A percentile compares a stretch with the other conserved stretches of the same genome.
phyloP scores from a whole-genome alignment of 2,888 invertebrate genomes.

The Agapetus fuscipes region DNA sequence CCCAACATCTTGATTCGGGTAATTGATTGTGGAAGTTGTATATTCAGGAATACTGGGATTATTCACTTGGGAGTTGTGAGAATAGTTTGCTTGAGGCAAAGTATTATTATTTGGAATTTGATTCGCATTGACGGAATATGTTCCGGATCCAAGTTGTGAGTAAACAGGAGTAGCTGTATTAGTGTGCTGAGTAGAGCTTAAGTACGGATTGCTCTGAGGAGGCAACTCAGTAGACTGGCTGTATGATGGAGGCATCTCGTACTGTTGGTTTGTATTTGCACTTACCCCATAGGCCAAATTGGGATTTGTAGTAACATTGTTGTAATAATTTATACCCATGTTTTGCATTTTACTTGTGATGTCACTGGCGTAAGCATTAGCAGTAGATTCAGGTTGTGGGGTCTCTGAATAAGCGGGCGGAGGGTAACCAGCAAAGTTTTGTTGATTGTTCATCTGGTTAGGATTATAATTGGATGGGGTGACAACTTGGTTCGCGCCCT shows the following conservation, averaged over 20 bases:
- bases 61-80: not conserved
- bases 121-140: not conserved
- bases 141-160: not conserved
- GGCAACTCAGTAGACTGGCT: not conserved
- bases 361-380: conserved; percentile 1
- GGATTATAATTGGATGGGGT: not conserved
- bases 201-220: not conserved
- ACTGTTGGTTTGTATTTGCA: not conserved
- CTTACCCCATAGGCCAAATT: no score
- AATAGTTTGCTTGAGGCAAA: not conserved
- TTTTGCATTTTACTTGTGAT: conserved; percentile 14
- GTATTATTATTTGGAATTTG: not conserved
- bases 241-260: not conserved
- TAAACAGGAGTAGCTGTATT: not conserved
- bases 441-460: not conserved
- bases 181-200: not conserved
- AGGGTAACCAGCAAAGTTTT: not conserved
- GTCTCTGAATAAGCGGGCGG: not conserved
- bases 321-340: conserved; percentile 12
- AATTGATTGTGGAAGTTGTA: not conserved
- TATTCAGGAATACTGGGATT: not conserved
- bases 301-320: not conserved
- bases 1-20: not conserved
- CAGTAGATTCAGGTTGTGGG: not conserved
- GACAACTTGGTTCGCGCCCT: not conserved